A percentile compares a stretch with the other conserved stretches of the same genome.
phyloP scores from a whole-genome alignment of 1,140 invertebrate species.

The Cardiocondyla obscurior region DNA sequence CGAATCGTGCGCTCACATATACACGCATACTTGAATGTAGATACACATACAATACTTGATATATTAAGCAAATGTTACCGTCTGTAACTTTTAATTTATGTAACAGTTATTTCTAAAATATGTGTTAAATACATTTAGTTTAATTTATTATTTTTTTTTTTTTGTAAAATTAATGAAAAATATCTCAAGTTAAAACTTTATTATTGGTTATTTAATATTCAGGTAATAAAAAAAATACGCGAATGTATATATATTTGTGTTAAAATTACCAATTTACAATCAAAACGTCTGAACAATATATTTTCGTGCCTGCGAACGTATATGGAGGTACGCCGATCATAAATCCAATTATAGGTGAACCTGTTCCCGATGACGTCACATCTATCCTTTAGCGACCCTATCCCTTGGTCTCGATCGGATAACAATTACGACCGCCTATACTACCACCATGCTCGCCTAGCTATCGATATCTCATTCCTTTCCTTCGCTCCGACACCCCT shows the following conservation, averaged over 20 bases:
- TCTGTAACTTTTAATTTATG: background rate
- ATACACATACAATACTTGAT: background rate
- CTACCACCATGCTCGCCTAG: constrained; percentile 11
- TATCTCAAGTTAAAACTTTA: constrained; percentile 10
- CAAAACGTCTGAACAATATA: constrained; percentile 60
- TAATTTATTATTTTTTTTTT: background rate
- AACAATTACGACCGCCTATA: constrained; percentile 67
- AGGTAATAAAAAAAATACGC: background rate
- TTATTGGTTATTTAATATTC: background rate
- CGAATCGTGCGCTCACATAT: background rate
- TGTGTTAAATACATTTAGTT: background rate
- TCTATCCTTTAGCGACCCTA: constrained; percentile 66
- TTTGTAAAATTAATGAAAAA: background rate
- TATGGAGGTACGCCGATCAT: constrained; percentile 56
- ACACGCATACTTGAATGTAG: background rate
- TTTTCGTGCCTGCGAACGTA: constrained; percentile 28
- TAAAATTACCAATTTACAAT: constrained; percentile 23
- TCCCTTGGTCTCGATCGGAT: constrained; percentile 60
- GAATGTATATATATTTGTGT: background rate
- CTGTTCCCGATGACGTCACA: constrained; percentile 68
- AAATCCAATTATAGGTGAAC: constrained; percentile 73
- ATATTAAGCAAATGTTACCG: background rate
- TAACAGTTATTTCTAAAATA: background rate
- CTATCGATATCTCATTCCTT: constrained; percentile 68
- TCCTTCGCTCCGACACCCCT: constrained; percentile 43